Base-by-base conservation (phyloP, 2,888 invertebrate species). In the Augochlorella aurata region DNA sequence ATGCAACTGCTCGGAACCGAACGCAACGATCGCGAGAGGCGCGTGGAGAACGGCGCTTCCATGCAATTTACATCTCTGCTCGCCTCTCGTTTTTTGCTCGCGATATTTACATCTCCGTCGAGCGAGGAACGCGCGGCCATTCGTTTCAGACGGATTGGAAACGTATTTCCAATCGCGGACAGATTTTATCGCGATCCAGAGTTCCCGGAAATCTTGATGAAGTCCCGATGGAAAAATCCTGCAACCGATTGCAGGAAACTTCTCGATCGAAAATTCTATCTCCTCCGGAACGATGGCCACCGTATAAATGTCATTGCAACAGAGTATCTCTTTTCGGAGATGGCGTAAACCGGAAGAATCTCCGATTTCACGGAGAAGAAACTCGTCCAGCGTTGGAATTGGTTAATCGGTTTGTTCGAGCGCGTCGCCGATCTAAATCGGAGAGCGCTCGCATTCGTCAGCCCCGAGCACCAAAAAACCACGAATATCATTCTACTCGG, bases 41-140 rank as follows among this genome's bases (percentile, higher is more conserved):
- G 50, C 16, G 50, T 5, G 18, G 21, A 38, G 50, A 74, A 29
- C 50, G 18, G 61, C 14, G 29, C 1, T 63, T 69, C 61, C 21
- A 50, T 47, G 67, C 21, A 38, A 67, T 63, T 77, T 18, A 45
- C 45, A 24, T 68, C 18, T 7, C 5, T 45, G 38, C 70, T 58
- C 29, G 66, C 52, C 50, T n/a, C 44, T 54, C n/a, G 69, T 21
- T 71, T 77, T 79, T 75, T 69, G 8, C 0, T 9, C 29, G 12
- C 52, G 21, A 71, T 77, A 72, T 79, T 79, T 72, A 71, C 58
- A 24, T 66, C 18, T n/a, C 2, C 16, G 44, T 77, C 49, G 58
- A 45, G 58, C n/a, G 49, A 16, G 16, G 12, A 49, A 21, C 76
- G 47, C 38, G 18, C 52, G 21, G 52, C 14, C 44, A 52, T 9